Conservation (phyloP, 2,888 invertebrate species). For the Athalia cordata region DNA sequence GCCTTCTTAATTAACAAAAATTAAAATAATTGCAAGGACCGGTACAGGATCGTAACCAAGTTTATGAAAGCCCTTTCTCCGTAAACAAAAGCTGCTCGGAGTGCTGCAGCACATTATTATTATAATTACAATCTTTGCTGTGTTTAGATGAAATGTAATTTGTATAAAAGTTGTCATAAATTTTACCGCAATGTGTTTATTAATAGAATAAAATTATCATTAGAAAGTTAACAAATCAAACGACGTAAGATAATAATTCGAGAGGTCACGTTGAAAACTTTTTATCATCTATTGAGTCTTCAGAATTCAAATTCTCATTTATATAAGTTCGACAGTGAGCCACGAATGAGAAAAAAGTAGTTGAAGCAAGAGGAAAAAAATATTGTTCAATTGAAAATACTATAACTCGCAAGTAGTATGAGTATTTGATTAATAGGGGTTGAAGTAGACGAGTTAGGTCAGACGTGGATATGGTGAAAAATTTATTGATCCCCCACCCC, state of each 20-base stretch:
- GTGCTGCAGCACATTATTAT: not conserved
- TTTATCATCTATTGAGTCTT: not conserved
- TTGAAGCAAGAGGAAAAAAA: not conserved
- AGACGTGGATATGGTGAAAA: conserved; percentile 12
- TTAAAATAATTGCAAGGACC: not conserved
- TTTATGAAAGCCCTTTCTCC: not conserved
- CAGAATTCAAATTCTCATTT: not conserved
- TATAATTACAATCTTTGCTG: not conserved
- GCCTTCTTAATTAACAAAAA: not conserved
- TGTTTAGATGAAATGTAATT: no score
- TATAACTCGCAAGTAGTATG: not conserved
- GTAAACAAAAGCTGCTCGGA: conserved; percentile 5
- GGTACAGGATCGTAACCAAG: conserved; percentile 18
- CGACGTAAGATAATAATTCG: no score
- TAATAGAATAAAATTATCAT: no score
- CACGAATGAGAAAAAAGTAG: not conserved
- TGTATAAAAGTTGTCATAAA: no score
- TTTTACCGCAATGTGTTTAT: no score
- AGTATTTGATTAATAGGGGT: conserved; percentile 11
- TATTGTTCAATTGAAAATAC: not conserved
- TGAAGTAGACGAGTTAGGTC: conserved; percentile 2
- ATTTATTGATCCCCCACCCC: not conserved
- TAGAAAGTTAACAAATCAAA: no score
- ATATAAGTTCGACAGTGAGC: no score
- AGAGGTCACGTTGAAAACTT: no score